A percentile compares a stretch with the other conserved stretches of the same genome.
Evolutionary conservation across 2,888 invertebrate genomes (phyloP).

Genomic region (Heteromyza rotundicornis): DNA sequence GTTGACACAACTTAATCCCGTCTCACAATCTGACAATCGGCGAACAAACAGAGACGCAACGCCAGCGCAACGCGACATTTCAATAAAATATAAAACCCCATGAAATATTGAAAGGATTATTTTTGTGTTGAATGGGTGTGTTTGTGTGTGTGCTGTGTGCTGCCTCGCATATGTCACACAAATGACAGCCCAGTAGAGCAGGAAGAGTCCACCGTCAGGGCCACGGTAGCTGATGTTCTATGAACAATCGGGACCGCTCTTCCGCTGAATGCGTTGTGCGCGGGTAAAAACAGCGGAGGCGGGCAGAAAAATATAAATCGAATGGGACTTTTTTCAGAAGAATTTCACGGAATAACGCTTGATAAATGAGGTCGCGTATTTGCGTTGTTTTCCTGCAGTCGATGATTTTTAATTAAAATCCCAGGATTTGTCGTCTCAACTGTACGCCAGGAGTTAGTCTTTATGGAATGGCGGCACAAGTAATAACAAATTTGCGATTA

Average conservation of each 20-base stretch:
- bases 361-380: too few species aligned
- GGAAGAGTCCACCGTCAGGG: too few species aligned
- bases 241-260: too few species aligned
- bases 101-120: slow-evolving; percentile 3
- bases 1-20: background rate
- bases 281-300: too few species aligned
- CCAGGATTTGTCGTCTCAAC: too few species aligned
- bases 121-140: background rate
- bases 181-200: background rate
- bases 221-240: too few species aligned
- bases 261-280: too few species aligned
- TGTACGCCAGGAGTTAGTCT: background rate
- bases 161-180: background rate
- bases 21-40: background rate
- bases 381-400: background rate
- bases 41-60: background rate
- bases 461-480: background rate
- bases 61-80: background rate
- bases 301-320: too few species aligned
- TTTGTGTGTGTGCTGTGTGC: background rate
- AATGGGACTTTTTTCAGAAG: too few species aligned
- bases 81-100: slow-evolving; percentile 3
- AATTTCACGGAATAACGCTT: too few species aligned
- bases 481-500: background rate
- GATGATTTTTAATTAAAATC: background rate